Evolutionary conservation across 23 tunicate genomes (phyloP), one percentile per base, ranked within the genome.

Genomic region (Ciona savignyi): DNA sequence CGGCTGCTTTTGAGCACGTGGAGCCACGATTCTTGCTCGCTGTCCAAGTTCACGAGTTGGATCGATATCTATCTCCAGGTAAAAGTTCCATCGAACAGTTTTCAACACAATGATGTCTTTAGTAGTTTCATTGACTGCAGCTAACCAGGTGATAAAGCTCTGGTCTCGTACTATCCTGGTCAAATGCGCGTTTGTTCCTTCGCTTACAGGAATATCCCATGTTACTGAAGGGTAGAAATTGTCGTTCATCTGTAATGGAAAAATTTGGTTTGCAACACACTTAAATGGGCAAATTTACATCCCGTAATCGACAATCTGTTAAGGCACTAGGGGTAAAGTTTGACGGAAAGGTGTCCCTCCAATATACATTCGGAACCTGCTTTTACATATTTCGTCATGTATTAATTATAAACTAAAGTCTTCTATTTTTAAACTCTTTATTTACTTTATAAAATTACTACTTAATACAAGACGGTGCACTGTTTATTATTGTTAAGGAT

Each of bases 191-290:
- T 77, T 79, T 27, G 97, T 86, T 1, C 99, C 96, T 68, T 95
- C 99, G 75, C 92, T 88, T 1, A 95, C 93, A 1, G 99, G 99
- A 51, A 95, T 85, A 74, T 95, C 99, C 99, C 99, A 95, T 70
- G 99, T 95, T 1, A 95, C 99, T 1, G 99, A 95, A 1, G 99
- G 99, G 56, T 95, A 85, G 68, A 95, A 95, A 76, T 95, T 95
- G 87, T 95, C 99, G 84, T 95, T 95, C 99, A 95, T 95, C 83
- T 95, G 71, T 23, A 77, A 68, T 48, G 30, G 35, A 77, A 23
- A 62, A 11, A 49, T 15, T 49, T 49, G 20, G 15, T 49, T 49
- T 11, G 20, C 61, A 49, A n/a, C n/a, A 11, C 11, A 11, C n/a
- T 9, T 51, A 19, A 19, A 51, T 51, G 20, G 21, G 20, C 21